Conservation (phyloP, 2,888 invertebrate genomes). For the Drosophila affinis region DNA sequence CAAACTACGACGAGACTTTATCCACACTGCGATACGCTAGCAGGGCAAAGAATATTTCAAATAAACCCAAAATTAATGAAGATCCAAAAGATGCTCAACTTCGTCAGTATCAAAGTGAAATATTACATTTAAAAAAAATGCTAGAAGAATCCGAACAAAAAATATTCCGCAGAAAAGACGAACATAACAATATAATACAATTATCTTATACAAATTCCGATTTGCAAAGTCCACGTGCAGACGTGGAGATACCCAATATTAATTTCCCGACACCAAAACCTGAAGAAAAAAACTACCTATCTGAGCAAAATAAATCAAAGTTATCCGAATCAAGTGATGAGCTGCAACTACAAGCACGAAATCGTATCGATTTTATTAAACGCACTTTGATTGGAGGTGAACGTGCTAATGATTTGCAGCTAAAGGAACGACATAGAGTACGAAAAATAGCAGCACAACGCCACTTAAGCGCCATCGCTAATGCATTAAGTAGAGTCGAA, state of each 20-base stretch:
- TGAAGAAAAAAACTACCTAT: background rate
- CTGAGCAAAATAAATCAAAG: background rate
- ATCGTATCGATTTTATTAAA: conserved; percentile 87
- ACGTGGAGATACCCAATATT: background rate
- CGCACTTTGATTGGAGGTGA: conserved; percentile 92
- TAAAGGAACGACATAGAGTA: conserved; percentile 88
- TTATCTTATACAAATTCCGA: background rate
- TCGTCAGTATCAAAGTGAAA: conserved; percentile 93
- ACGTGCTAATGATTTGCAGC: conserved; percentile 88
- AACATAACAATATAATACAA: background rate
- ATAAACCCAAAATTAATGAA: conserved; percentile 93
- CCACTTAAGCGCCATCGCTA: conserved; percentile 85
- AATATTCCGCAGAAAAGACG: conserved; percentile 1
- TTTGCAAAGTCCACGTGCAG: background rate
- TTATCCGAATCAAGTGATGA: conserved; percentile 19
- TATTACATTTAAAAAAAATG: conserved; percentile 86
- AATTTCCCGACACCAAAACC: background rate
- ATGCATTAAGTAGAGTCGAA: conserved; percentile 86
- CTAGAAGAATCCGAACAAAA: conserved; percentile 62
- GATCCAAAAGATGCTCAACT: conserved; percentile 95
- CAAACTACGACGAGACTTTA: conserved; percentile 92
- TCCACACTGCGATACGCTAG: conserved; percentile 93
- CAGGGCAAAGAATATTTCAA: conserved; percentile 93
- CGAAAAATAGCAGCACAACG: conserved; percentile 89
- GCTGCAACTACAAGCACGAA: conserved; percentile 77